Evolutionary conservation across 2,888 invertebrate species (phyloP).

Genomic region (Ophion slaviceki): DNA sequence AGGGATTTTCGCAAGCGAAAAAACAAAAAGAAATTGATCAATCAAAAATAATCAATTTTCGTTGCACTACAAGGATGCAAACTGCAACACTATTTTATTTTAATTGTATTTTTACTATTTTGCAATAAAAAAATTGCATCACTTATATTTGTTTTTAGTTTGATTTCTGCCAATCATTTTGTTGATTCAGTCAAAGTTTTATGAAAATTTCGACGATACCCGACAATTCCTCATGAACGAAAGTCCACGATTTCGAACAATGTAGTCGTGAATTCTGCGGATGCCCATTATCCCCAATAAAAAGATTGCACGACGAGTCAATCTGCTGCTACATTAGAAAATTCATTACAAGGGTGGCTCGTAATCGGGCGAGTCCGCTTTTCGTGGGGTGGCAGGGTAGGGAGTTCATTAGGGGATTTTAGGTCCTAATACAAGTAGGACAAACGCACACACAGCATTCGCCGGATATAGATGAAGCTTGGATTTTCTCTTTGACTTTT

Average conservation of each 20-base stretch:
- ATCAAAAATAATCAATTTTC: too few relatives aligned
- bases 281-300: background rate
- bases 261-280: background rate
- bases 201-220: too few relatives aligned
- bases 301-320: background rate
- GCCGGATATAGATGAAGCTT: slow-evolving; percentile 20
- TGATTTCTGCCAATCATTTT: too few relatives aligned
- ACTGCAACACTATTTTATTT: too few relatives aligned
- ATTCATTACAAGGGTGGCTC: background rate
- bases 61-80: too few relatives aligned
- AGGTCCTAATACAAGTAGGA: slow-evolving; percentile 8
- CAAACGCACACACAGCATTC: background rate
- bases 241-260: background rate
- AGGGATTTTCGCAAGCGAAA: too few relatives aligned
- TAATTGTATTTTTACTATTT: too few relatives aligned
- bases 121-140: too few relatives aligned
- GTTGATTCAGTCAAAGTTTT: too few relatives aligned
- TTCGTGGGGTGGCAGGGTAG: background rate
- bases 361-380: background rate
- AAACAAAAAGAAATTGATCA: too few relatives aligned
- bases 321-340: background rate
- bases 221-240: too few relatives aligned
- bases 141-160: too few relatives aligned
- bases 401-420: slow-evolving; percentile 34
- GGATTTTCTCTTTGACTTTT: slow-evolving; percentile 36